Evolutionary conservation across 2,888 invertebrate genomes (phyloP).

Genomic region (Metopia argyrocephala): DNA sequence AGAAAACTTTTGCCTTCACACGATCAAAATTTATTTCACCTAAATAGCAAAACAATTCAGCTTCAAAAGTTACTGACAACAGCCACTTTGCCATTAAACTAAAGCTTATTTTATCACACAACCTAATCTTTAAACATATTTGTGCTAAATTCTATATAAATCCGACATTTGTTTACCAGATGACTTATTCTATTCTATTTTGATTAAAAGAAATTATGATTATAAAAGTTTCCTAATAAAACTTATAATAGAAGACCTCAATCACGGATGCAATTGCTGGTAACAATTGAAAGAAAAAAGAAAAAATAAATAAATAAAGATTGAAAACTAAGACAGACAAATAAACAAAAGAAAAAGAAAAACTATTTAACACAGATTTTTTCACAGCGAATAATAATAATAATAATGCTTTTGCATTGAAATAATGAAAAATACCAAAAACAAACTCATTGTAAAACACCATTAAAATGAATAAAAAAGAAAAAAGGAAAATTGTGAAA

Average conservation of each 20-base stretch:
- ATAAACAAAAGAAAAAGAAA: constrained; percentile 2
- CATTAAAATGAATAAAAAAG: not conserved
- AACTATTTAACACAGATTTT: constrained; percentile 2
- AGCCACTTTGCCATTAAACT: too few relatives aligned
- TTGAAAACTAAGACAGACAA: not conserved
- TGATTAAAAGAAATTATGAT: not conserved
- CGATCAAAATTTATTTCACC: too few relatives aligned
- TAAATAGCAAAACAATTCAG: too few relatives aligned
- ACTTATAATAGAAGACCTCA: constrained; percentile 18
- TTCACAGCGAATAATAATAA: constrained; percentile 33
- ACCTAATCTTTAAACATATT: too few relatives aligned
- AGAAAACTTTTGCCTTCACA: too few relatives aligned
- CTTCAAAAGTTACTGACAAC: too few relatives aligned
- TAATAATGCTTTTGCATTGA: not conserved
- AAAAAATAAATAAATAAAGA: not conserved
- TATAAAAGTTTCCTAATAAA: constrained; percentile 17
- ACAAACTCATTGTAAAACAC: not conserved
- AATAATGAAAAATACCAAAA: not conserved
- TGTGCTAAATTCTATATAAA: too few relatives aligned
- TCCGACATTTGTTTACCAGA: too few relatives aligned
- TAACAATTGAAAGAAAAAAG: not conserved
- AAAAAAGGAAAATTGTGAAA: constrained; percentile 46
- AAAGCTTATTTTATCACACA: too few relatives aligned
- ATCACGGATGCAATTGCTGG: constrained; percentile 45
- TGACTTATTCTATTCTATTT: too few relatives aligned